Evolutionary conservation across 2,113 vertebrate genomes (phyloP).

Genomic region (Pungitius pungitius): DNA sequence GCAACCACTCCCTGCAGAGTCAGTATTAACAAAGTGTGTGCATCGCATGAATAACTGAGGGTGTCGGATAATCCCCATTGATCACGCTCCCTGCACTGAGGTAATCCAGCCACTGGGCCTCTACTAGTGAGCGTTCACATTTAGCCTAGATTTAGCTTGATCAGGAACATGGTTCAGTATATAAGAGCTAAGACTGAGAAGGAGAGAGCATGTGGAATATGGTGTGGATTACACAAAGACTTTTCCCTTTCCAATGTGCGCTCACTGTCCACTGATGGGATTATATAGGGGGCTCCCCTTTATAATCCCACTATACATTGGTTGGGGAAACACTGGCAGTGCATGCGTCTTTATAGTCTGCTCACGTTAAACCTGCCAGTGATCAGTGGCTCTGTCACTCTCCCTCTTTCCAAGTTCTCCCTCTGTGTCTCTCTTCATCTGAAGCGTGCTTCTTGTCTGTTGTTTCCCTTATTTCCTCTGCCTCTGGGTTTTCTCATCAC

Average conservation of each 20-base stretch:
- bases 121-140: constrained; percentile 12
- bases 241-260: too few relatives aligned
- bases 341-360: neutral
- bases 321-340: too few relatives aligned
- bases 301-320: too few relatives aligned
- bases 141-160: neutral
- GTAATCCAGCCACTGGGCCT: constrained; percentile 41
- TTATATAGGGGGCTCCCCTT: too few relatives aligned
- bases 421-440: too few relatives aligned
- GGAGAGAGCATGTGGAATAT: neutral
- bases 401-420: too few relatives aligned
- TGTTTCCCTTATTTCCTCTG: neutral
- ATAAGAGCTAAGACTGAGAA: neutral
- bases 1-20: constrained; percentile 7
- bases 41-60: constrained; percentile 37
- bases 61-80: constrained; percentile 47
- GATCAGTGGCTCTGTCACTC: neutral
- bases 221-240: too few relatives aligned
- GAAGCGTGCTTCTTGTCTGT: neutral
- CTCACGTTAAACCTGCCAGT: constrained; percentile 12
- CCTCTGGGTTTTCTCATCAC: neutral
- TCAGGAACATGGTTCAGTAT: neutral
- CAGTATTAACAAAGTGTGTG: constrained; percentile 21
- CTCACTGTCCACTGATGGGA: too few relatives aligned
- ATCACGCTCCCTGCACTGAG: constrained; percentile 32